Evolutionary conservation across 1,140 invertebrate species (phyloP).

Genomic region (Pseudomyrmex gracilis): DNA sequence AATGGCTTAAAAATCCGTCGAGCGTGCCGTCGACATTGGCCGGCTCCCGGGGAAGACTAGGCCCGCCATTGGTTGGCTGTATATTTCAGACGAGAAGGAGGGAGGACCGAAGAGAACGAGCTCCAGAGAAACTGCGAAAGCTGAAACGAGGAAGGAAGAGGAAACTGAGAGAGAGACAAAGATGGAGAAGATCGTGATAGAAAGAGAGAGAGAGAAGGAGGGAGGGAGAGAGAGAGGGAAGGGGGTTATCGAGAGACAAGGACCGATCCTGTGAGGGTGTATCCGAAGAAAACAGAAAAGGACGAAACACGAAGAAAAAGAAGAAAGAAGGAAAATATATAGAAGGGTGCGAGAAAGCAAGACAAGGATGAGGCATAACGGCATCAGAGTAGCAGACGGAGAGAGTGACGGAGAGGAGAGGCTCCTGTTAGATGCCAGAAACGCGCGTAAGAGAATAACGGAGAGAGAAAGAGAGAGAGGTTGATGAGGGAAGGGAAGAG

Average conservation of each 20-base stretch:
- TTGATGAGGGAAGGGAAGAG: constrained; percentile 14
- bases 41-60: constrained; percentile 58
- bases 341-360: constrained; percentile 25
- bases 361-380: constrained; percentile 14
- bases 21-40: constrained; percentile 64
- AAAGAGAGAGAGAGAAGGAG: constrained; percentile 14
- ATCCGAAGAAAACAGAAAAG: constrained; percentile 59
- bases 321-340: not conserved
- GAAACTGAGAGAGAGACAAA: constrained; percentile 19
- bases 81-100: constrained; percentile 2
- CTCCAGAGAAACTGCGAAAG: constrained; percentile 45
- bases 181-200: not conserved
- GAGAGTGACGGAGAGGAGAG: constrained; percentile 31
- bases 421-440: too few species aligned
- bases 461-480: not conserved
- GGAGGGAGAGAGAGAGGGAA: not conserved
- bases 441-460: too few species aligned
- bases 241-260: constrained; percentile 14
- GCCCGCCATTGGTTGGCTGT: constrained; percentile 53
- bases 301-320: constrained; percentile 14
- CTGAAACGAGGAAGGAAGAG: constrained; percentile 15
- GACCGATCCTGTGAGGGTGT: constrained; percentile 56
- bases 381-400: not conserved
- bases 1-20: constrained; percentile 78
- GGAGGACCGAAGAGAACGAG: constrained; percentile 42